Conservation (phyloP, 2,888 invertebrate genomes). For the Macaria liturata region DNA sequence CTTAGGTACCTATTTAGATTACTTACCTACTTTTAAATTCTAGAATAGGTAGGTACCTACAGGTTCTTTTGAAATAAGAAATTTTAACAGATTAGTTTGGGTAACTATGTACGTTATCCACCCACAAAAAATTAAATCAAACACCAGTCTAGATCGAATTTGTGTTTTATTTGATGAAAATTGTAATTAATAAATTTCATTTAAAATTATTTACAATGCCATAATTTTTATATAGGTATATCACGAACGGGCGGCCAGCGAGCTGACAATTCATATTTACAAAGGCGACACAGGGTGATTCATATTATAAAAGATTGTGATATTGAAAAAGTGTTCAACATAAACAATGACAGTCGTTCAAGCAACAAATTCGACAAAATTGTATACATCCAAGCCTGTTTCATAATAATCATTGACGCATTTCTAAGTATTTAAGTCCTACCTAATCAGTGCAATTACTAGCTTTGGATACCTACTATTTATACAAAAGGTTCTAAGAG, state of each 20-base stretch:
- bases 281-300: slow-evolving; percentile 56
- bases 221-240: slow-evolving; percentile 42
- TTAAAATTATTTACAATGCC: slow-evolving; percentile 81
- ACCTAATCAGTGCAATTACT: slow-evolving; percentile 39
- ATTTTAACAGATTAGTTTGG: too few species aligned
- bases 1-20: too few species aligned
- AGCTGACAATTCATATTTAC: slow-evolving; percentile 58
- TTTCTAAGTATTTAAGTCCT: slow-evolving; percentile 26
- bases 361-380: slow-evolving; percentile 21
- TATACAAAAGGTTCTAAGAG: slow-evolving; percentile 16
- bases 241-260: slow-evolving; percentile 59
- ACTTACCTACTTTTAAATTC: too few species aligned
- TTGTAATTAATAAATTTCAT: slow-evolving; percentile 80
- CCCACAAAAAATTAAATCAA: slow-evolving; percentile 13
- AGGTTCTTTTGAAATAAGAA: too few species aligned
- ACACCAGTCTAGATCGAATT: slow-evolving; percentile 52
- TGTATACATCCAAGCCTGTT: slow-evolving; percentile 17
- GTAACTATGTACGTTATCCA: neutral
- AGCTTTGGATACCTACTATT: slow-evolving; percentile 32
- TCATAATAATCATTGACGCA: slow-evolving; percentile 23
- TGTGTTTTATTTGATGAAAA: slow-evolving; percentile 80
- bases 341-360: slow-evolving; percentile 5
- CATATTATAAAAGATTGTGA: slow-evolving; percentile 32
- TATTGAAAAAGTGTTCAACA: slow-evolving; percentile 24
- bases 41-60: too few species aligned